phyloP scores from a whole-genome alignment of 2,113 vertebrate genomes.

The Cryptotis parvus region DNA sequence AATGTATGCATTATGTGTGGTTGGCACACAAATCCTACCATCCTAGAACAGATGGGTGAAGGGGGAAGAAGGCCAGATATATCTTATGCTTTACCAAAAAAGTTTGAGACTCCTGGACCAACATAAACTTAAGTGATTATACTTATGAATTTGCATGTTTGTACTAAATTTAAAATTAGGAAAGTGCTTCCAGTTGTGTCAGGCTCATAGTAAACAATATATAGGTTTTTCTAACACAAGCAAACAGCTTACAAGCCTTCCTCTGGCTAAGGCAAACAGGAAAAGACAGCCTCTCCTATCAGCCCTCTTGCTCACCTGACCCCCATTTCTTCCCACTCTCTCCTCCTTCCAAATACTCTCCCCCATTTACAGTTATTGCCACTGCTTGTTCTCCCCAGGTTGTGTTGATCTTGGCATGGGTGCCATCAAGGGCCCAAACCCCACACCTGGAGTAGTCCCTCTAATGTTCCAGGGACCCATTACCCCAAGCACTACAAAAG shows the following conservation, averaged over 20 bases:
- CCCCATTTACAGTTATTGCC: neutral
- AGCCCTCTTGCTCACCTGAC: neutral
- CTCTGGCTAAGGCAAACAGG: neutral
- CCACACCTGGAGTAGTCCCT: neutral
- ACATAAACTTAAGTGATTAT: neutral
- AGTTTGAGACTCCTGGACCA: too few relatives aligned
- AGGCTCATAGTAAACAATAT: neutral
- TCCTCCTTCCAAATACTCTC: neutral
- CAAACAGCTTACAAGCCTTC: neutral
- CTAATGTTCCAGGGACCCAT: neutral
- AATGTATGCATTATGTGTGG: neutral
- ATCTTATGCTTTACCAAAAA: neutral
- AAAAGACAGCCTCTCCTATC: neutral
- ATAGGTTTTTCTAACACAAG: constrained; percentile 12
- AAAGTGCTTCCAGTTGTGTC: neutral
- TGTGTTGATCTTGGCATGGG: neutral
- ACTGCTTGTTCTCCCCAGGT: neutral
- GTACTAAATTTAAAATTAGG: neutral
- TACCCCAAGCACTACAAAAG: neutral
- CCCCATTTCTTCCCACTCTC: neutral
- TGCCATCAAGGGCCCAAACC: neutral
- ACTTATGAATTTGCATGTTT: neutral
- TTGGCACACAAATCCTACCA: neutral
- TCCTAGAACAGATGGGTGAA: neutral
- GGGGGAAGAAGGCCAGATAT: neutral